phyloP scores from a whole-genome alignment of 2,888 invertebrate species.

The Holacanthella duospinosa region DNA sequence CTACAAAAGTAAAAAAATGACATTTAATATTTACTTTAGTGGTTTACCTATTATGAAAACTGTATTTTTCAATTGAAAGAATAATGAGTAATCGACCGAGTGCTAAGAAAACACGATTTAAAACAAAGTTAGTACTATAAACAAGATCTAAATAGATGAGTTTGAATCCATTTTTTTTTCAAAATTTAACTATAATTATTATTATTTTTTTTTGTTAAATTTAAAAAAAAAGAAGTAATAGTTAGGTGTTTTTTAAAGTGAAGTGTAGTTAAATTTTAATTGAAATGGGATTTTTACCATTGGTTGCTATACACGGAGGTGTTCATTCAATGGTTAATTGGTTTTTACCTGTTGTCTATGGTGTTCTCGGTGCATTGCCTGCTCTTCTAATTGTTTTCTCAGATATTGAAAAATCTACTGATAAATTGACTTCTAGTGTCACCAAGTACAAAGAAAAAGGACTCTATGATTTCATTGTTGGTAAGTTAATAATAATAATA shows the following conservation, averaged over 20 bases:
- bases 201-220: too few species aligned
- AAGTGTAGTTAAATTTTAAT: neutral
- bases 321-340: constrained; percentile 16
- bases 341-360: constrained; percentile 34
- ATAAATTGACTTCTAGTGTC: constrained; percentile 14
- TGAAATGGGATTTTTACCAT: neutral
- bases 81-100: too few species aligned
- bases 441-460: constrained; percentile 18
- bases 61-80: too few species aligned
- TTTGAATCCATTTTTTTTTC: too few species aligned
- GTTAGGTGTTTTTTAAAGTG: neutral
- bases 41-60: too few species aligned
- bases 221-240: too few species aligned
- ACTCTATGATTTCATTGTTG: constrained; percentile 34
- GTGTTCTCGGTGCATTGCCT: constrained; percentile 31
- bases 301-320: neutral
- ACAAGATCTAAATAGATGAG: too few species aligned
- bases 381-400: constrained; percentile 29
- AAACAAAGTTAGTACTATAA: too few species aligned
- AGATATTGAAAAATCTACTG: constrained; percentile 31
- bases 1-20: too few species aligned
- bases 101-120: too few species aligned
- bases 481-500: constrained; percentile 19
- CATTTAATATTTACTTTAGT: too few species aligned
- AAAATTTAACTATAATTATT: too few species aligned